These are phyloP conservation scores for Zosterops pallidus DNA, from an alignment of 2,113 vertebrate genomes.

Conservation along the genomic window DNA sequence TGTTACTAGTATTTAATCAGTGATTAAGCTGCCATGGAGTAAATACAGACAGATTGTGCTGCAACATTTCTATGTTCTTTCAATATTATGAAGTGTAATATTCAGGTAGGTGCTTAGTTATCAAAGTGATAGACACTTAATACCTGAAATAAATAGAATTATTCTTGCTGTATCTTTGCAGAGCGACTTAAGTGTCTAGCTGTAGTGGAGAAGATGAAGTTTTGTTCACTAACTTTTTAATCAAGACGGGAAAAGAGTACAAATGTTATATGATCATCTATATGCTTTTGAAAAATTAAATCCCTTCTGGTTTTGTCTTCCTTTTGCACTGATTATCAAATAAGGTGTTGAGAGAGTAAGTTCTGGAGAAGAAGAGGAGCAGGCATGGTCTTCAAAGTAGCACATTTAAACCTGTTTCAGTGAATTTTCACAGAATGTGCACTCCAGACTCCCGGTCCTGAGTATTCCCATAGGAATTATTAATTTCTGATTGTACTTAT, in stretches of 20 bases:
- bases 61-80: constrained; percentile 34
- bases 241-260: neutral
- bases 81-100: constrained; percentile 50
- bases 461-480: neutral
- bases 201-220: neutral
- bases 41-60: constrained; percentile 42
- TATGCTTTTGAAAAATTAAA: neutral
- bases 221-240: neutral
- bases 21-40: constrained; percentile 37
- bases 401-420: neutral
- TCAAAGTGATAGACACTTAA: constrained; percentile 64
- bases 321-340: neutral
- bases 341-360: neutral
- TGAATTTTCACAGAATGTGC: neutral
- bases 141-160: constrained; percentile 53
- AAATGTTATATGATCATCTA: neutral
- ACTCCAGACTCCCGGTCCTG: neutral
- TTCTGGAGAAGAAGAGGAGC: neutral
- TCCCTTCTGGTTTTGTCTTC: neutral
- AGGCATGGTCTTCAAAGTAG: neutral
- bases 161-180: constrained; percentile 1
- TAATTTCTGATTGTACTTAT: neutral
- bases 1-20: constrained; percentile 33
- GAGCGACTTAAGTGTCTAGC: neutral
- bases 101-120: constrained; percentile 50